Evolutionary conservation across 2,888 invertebrate species (phyloP), one percentile per base, ranked within the genome.

Genomic region (Tachina lurida): DNA sequence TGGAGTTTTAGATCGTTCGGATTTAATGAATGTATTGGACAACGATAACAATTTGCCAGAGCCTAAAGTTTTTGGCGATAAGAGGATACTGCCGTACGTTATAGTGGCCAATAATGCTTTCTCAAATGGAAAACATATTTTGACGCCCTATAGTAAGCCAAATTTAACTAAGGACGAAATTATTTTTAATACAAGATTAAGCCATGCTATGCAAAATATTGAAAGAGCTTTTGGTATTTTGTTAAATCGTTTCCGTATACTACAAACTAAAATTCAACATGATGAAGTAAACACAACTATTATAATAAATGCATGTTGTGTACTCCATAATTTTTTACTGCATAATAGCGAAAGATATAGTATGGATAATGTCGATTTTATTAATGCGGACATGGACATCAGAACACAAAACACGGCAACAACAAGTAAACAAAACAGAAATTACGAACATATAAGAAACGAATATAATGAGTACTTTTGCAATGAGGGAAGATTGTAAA

Each of bases 301-400:
- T 54, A 70, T 70, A 19, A 41, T 70, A n/a, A n/a, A 54, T 10
- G 54, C 54, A 54, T 70, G 68, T 54, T 47, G 65, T 67, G 68
- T 70, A 54, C 68, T 70, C 19, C 68, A 70, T n/a, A 70, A 70
- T 54, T 70, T 54, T 70, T 70, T 70, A 13, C 39, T 56, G 54
- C 39, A 70, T 10, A 19, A 70, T 41, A 54, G 54, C 70, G 13
- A 70, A 54, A 70, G 10, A 10, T 70, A 70, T 41, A 13, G 31
- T 7, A 31, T 43, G 17, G 54, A 56, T 7, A 52, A 68, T 31
- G 31, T 31, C 31, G 31, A 31, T 31, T 31, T 31, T 7, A 31
- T 7, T 31, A 7, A 31, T 31, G 5, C 17, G 39, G 39, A 22
- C 15, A 41, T 9, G n/a, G 17, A 52, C 41, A 52, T 45, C 56